phyloP scores from a whole-genome alignment of 2,888 invertebrate species.

The Osmoderma eremita region DNA sequence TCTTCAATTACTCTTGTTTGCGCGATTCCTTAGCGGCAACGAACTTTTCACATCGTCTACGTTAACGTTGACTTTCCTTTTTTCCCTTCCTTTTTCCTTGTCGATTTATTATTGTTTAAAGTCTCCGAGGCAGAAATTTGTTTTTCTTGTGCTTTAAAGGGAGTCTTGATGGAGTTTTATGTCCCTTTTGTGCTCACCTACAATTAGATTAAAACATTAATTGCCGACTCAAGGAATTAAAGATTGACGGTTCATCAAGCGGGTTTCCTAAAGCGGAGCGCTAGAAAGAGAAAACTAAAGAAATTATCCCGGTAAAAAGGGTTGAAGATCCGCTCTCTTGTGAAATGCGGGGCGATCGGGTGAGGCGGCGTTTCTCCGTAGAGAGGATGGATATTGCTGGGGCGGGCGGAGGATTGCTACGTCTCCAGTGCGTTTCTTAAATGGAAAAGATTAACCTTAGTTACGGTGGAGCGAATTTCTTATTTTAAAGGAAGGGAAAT shows the following conservation, averaged over 20 bases:
- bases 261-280: conserved; percentile 33
- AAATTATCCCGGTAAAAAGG: conserved; percentile 42
- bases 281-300: conserved; percentile 40
- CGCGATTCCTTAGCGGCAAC: conserved; percentile 20
- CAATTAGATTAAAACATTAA: conserved; percentile 45
- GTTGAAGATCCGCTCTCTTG: conserved; percentile 38
- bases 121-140: conserved; percentile 38
- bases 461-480: conserved; percentile 9
- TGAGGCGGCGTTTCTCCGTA: conserved; percentile 9
- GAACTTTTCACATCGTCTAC: conserved; percentile 27
- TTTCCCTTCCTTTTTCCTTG: conserved; percentile 18
- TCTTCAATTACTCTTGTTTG: conserved; percentile 30
- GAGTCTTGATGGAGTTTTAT: conserved; percentile 38
- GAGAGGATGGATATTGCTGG: conserved; percentile 22
- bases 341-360: conserved; percentile 28
- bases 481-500: conserved; percentile 15
- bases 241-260: conserved; percentile 48
- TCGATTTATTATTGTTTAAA: conserved; percentile 39
- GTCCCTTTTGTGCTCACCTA: conserved; percentile 42
- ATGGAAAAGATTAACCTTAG: conserved; percentile 25
- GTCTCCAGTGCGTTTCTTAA: conserved; percentile 21
- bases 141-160: conserved; percentile 38
- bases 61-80: conserved; percentile 17
- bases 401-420: conserved; percentile 15
- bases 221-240: conserved; percentile 46